Evolutionary conservation across 2,888 invertebrate species (phyloP).

Genomic region (Hydrotaea cyrtoneurina): DNA sequence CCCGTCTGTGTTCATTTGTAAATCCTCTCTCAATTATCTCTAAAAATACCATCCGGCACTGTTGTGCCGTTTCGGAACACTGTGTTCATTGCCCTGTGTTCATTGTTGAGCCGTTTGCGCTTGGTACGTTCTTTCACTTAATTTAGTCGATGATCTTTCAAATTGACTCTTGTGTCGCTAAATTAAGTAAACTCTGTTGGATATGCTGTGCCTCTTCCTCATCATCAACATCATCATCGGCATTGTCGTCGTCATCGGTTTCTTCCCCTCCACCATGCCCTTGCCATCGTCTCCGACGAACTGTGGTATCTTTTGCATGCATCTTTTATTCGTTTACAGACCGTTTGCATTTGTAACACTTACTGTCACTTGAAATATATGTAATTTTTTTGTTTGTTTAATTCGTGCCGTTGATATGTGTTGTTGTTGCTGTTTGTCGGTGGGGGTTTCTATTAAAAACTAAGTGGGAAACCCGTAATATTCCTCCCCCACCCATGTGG

Average conservation of each 20-base stretch:
- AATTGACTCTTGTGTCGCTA: conserved; percentile 58
- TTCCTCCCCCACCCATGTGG: not conserved
- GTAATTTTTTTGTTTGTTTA: not conserved
- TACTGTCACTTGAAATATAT: conserved; percentile 46
- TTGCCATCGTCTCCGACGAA: not conserved
- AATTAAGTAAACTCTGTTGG: conserved; percentile 49
- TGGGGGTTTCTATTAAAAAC: not conserved
- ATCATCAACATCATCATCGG: not conserved
- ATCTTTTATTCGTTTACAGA: conserved; percentile 23
- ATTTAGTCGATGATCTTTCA: conserved; percentile 65
- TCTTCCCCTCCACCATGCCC: not conserved
- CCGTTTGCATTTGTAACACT: conserved; percentile 56
- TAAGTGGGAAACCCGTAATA: not conserved
- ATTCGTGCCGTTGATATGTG: not conserved
- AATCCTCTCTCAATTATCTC: too few relatives aligned
- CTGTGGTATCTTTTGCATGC: not conserved
- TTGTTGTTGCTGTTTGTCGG: not conserved
- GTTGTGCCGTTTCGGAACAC: not conserved
- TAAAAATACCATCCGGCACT: too few relatives aligned
- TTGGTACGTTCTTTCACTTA: conserved; percentile 51
- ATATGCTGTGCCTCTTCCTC: not conserved
- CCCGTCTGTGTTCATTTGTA: too few relatives aligned
- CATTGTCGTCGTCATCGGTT: not conserved
- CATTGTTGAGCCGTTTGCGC: conserved; percentile 24
- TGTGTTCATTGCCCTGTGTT: not conserved